Percentiles rank a stretch among this genome's conserved stretches.
phyloP scores from a whole-genome alignment of 2,797 vertebrate species.

The Margarornis squamiger region DNA sequence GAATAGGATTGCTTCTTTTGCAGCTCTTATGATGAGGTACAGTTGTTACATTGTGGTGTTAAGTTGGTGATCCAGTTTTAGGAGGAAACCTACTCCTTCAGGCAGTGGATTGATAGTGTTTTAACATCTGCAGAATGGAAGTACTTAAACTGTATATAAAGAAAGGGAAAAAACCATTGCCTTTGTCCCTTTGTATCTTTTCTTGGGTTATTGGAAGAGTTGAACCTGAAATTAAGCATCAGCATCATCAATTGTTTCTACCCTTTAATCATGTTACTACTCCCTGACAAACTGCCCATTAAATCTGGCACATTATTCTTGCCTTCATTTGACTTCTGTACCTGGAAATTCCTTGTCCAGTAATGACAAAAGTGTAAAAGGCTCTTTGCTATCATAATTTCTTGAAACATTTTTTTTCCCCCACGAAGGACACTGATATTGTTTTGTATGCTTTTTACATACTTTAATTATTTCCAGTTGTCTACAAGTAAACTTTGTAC shows the following conservation, averaged over 20 bases:
- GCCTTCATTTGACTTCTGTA: background rate
- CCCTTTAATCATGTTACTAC: background rate
- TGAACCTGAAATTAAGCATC: background rate
- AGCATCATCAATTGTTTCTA: background rate
- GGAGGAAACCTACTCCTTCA: background rate
- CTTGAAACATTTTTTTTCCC: background rate
- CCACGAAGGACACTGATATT: fast-evolving
- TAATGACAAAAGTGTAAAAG: background rate
- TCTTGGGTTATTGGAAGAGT: background rate
- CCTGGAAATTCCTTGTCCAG: background rate
- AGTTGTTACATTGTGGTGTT: background rate
- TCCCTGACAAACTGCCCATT: background rate
- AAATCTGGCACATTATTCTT: background rate
- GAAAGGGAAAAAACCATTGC: background rate
- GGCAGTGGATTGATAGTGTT: background rate
- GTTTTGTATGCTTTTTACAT: background rate
- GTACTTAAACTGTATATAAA: background rate
- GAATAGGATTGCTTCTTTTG: background rate
- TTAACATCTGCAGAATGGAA: background rate
- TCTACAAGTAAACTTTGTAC: background rate
- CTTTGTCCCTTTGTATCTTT: background rate
- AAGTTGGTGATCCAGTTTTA: background rate
- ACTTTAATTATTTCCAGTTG: background rate
- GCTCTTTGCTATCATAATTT: background rate
- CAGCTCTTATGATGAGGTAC: background rate